Evolutionary conservation across 2,113 vertebrate species (phyloP).

Genomic region (Oryzias woworae): DNA sequence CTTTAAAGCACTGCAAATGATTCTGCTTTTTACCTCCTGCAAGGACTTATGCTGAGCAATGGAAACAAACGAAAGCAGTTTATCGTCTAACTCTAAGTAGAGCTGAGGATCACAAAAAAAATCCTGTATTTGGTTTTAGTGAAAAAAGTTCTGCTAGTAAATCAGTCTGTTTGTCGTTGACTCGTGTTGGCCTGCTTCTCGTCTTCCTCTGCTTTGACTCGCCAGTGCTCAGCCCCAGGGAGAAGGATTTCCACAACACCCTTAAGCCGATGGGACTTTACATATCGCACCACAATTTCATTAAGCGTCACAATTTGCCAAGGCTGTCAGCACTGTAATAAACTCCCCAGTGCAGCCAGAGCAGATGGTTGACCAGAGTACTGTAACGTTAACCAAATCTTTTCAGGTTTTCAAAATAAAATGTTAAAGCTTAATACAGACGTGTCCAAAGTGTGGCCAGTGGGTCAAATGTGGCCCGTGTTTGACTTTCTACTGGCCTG

Average conservation of each 20-base stretch:
- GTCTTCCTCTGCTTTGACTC: conserved; percentile 23
- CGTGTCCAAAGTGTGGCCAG: too few relatives aligned
- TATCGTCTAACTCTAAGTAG: conserved; percentile 6
- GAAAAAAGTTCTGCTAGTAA: conserved; percentile 57
- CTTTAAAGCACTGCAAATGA: background rate
- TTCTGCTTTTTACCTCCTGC: conserved; percentile 21
- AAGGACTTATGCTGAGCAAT: conserved; percentile 12
- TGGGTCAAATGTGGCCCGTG: too few relatives aligned
- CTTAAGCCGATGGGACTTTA: conserved; percentile 56
- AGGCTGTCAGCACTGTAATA: conserved; percentile 47
- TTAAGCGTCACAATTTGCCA: conserved; percentile 62
- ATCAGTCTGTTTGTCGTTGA: conserved; percentile 53
- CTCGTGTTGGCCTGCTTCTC: conserved; percentile 28
- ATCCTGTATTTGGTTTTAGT: conserved; percentile 56
- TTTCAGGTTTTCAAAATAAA: too few relatives aligned
- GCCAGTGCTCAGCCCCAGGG: conserved; percentile 21
- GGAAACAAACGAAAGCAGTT: background rate
- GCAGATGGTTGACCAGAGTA: conserved; percentile 60
- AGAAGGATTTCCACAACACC: conserved; percentile 30
- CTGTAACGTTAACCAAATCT: too few relatives aligned
- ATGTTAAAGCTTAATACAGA: too few relatives aligned
- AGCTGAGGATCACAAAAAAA: conserved; percentile 54
- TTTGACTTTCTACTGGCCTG: too few relatives aligned
- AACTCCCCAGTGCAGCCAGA: conserved; percentile 40
- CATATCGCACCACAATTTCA: conserved; percentile 66